These are phyloP conservation scores for Polyboroides typus DNA, from an alignment of 2,797 vertebrate genomes.

Conservation along the genomic window DNA sequence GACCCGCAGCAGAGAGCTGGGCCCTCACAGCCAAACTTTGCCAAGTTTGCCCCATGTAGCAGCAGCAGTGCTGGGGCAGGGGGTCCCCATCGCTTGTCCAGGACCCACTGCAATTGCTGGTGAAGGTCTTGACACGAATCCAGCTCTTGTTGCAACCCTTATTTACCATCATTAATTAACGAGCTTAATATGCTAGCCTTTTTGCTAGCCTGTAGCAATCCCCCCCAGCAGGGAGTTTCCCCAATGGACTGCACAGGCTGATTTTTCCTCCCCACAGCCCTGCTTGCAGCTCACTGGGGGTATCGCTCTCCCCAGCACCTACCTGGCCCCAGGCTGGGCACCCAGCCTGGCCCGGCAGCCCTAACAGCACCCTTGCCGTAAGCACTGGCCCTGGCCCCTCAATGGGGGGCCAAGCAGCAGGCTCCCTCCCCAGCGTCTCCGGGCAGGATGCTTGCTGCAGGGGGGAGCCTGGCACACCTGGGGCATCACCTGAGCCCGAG, in stretches of 20 bases:
- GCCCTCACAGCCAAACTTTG: background rate
- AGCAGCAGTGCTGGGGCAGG: background rate
- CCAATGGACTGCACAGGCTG: background rate
- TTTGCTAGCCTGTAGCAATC: background rate
- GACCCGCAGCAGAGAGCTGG: background rate
- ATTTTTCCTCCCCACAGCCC: background rate
- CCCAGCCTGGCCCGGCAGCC: background rate
- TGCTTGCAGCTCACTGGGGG: background rate
- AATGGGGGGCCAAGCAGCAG: background rate
- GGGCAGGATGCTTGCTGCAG: background rate
- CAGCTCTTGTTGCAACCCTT: background rate
- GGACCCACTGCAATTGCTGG: background rate
- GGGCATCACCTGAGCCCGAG: background rate
- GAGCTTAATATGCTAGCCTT: background rate
- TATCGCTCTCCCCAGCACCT: background rate
- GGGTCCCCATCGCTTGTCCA: accelerated
- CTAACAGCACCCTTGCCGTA: background rate
- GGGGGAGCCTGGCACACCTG: background rate
- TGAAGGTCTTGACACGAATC: background rate
- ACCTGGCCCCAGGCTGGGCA: accelerated
- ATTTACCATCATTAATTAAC: background rate
- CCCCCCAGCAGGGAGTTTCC: background rate
- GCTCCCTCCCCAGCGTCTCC: accelerated
- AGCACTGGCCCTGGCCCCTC: background rate
- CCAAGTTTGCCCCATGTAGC: accelerated